Base-by-base conservation (phyloP, 64 coral and sea anemone genomes). In the Pocillopora verrucosa region DNA sequence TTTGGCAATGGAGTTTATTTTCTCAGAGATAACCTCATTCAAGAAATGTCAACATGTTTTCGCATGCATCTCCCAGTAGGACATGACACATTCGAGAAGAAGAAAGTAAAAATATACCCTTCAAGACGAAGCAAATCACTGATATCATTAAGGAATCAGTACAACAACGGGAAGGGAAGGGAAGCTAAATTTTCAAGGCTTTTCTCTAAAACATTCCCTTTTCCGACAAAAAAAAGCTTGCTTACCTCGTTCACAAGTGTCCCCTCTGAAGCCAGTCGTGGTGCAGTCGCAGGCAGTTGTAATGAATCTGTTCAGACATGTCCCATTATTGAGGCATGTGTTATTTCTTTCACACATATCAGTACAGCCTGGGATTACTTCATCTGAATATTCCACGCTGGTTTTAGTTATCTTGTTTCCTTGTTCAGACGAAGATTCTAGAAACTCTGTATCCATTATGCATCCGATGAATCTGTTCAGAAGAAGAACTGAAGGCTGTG, bases 201-300 rank as follows among this genome's bases (percentile, higher is more conserved):
- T 1, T 7, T 51, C 7, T 51, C 41, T 3, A 51, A 51, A 51
- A 51, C 41, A 7, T 51, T 51, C 7, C 41, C 41, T 51, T 51
- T 51, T 51, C 41, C 1, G 7, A 51, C 41, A 51, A 51, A 51
- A 51, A 45, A 7, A 7, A 25, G 20, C 12, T 26, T 73, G 63
- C 59, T 16, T 56, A 85, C 82, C 82, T 85, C 58, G 19, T 9
- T 51, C 11, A 41, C 82, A 85, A 72, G 64, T 38, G 10, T 20
- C 51, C 16, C 82, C 82, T 41, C 64, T 70, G 65, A 57, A 85
- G 45, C 82, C 82, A 56, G 82, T 85, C 13, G 82, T 41, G 9
- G 82, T 72, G 35, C 82, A 85, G 17, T 72, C 82, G 19, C 82
- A 85, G 2, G 36, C 65, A 85, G 35, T 85, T 85, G 82, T 72